Evolutionary conservation across 2,113 vertebrate species (phyloP).

Genomic region (Malurus cyaneus): DNA sequence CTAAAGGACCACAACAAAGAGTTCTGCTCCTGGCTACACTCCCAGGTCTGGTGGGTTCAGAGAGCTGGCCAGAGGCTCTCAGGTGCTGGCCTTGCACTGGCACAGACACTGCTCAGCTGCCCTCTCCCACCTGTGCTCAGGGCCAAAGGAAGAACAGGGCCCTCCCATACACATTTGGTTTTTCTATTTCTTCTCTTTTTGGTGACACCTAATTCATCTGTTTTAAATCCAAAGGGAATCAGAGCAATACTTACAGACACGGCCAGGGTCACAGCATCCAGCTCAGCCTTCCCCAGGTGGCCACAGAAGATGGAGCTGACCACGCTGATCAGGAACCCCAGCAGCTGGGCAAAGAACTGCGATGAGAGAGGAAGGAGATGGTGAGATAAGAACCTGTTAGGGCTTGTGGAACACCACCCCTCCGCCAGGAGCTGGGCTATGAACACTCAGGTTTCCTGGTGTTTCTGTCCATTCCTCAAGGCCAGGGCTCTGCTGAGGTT

Average conservation of each 20-base stretch:
- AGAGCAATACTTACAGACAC: constrained; percentile 75
- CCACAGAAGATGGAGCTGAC: constrained; percentile 92
- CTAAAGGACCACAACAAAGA: neutral
- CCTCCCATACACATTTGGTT: fast-evolving
- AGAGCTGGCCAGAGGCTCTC: neutral
- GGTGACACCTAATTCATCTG: fast-evolving
- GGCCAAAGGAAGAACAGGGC: neutral
- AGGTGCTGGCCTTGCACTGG: neutral
- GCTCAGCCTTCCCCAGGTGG: constrained; percentile 85
- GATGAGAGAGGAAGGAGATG: neutral
- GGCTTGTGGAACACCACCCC: neutral
- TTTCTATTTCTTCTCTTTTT: neutral
- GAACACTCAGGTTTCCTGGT: neutral
- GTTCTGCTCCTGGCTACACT: neutral
- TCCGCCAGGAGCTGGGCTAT: neutral
- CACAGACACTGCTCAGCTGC: neutral
- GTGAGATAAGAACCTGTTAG: neutral
- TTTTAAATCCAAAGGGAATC: neutral
- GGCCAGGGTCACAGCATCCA: constrained; percentile 87
- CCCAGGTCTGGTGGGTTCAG: neutral
- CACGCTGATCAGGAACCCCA: constrained; percentile 86
- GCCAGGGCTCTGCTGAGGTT: neutral
- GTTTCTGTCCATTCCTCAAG: neutral
- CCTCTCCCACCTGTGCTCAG: neutral
- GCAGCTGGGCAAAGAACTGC: constrained; percentile 85